Evolutionary conservation across 2,888 invertebrate species (phyloP), one percentile per base, ranked within the genome.

Genomic region (Volucella inflata): DNA sequence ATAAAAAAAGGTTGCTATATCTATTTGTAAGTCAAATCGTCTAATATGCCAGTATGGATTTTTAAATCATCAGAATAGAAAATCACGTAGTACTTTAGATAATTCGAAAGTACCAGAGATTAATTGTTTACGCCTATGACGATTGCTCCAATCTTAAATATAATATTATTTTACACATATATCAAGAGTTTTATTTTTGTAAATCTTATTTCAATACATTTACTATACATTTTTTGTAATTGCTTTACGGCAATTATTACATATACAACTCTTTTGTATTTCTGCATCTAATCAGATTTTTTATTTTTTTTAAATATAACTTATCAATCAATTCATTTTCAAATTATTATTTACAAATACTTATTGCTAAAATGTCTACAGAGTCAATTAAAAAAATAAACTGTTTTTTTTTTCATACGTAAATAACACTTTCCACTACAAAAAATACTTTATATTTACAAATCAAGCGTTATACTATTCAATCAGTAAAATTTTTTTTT

Each of bases 371-470:
- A 60, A 64, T 62, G 74, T 74, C 78, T 70, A 68, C 62, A 83
- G 78, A 48, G 72, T 74, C 83, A 80, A 57, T 64, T 83, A 83
- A 62, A 83, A 83, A 83, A 83, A 83, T 83, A 83, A 83, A 83
- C 78, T 51, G 21, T 65, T 72, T 81, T 64, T 44, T 60, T 30
- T 21, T 60, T 51, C 68, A 16, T 57, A 36, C 8, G 70, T 76
- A 44, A 67, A 78, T 40, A 78, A 76, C 40, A 57, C 46, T 53
- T 70, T 48, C 67, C 50, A 71, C 48, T 75, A 71, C 62, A 17
- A 67, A 79, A 70, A 75, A 55, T 53, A 60, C 8, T 60, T 75
- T 51, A 50, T 79, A 70, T 84, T 75, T 84, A 83, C 84, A 80
- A 71, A 72, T 48, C 59, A 48, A 60, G 60, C 50, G 16, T 11